Base-by-base conservation (phyloP, 53 echinoderm and acorn worm genomes). In the Crossaster papposus region DNA sequence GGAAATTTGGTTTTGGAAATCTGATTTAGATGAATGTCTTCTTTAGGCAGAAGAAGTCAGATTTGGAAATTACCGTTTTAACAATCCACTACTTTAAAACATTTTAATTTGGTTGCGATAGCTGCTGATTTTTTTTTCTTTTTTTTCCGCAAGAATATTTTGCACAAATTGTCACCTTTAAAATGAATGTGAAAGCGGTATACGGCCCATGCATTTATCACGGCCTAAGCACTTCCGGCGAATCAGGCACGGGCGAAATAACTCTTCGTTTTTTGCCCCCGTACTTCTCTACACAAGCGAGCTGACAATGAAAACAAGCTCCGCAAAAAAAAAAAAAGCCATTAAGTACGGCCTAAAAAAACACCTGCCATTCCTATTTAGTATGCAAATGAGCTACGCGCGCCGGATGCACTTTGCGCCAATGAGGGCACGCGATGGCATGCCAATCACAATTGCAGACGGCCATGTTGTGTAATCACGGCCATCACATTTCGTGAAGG, bases 391-490 rank as follows among this genome's bases (percentile, higher is more conserved):
- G 14, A 87, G 87, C 77, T 35, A 23, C 34, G 77, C 62, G 76
- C 52, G 54, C 87, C 87, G 87, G 87, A 87, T 87, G 76, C 87
- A 87, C 87, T 87, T 87, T 87, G 87, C 87, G 13, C 87, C 87
- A 87, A 87, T 87, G 64, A 53, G 87, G 44, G 36, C 54, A n/a
- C 35, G 87, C 77, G 87, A 2, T 15, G 52, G 26, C 7, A 55
- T 62, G 87, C 62, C 87, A 87, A 77, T 87, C 87, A 77, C 72
- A 11, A 20, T 29, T 30, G 73, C 2, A 28, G 28, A 68, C 68
- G 68, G 62, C 62, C 12, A 62, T 13, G 11, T 62, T 30, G 31
- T 34, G 64, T 36, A 62, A 9, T 12, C 3, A 68, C 68, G 24
- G 62, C 17, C 58, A 22, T 81, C 55, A 55, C 24, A 52, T 79